These are phyloP conservation scores for Anguilla japonica DNA, from an alignment of 2,113 vertebrate genomes.

Conservation along the genomic window DNA sequence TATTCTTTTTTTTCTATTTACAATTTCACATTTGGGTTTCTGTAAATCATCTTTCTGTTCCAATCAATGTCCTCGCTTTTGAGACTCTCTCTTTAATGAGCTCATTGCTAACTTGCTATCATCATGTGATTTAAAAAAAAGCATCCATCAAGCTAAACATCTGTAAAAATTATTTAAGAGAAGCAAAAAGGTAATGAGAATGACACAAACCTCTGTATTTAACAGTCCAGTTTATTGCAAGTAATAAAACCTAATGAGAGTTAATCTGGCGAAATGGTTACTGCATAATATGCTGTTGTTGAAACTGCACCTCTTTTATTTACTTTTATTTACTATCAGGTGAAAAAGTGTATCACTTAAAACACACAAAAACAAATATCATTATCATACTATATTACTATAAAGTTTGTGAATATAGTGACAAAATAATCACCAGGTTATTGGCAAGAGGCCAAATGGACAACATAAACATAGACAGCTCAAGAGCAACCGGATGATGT, in stretches of 20 bases:
- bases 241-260: background rate
- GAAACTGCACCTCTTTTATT: no score
- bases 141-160: background rate
- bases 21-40: no score
- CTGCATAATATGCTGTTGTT: background rate
- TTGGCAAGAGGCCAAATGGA: background rate
- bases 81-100: background rate
- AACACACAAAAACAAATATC: background rate
- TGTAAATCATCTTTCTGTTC: background rate
- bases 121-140: background rate
- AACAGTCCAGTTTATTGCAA: slow-evolving; percentile 4
- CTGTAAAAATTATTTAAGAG: background rate
- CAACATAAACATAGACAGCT: background rate
- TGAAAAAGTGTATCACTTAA: background rate
- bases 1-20: no score
- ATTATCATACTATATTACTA: background rate
- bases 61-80: background rate
- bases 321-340: background rate
- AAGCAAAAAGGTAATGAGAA: background rate
- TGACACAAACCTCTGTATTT: slow-evolving; percentile 4
- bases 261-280: background rate
- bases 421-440: background rate
- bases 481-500: background rate
- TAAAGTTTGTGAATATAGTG: background rate
- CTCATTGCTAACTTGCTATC: background rate